Base-by-base conservation (phyloP, 2,888 invertebrate species). In the Epirrhoe tristata region DNA sequence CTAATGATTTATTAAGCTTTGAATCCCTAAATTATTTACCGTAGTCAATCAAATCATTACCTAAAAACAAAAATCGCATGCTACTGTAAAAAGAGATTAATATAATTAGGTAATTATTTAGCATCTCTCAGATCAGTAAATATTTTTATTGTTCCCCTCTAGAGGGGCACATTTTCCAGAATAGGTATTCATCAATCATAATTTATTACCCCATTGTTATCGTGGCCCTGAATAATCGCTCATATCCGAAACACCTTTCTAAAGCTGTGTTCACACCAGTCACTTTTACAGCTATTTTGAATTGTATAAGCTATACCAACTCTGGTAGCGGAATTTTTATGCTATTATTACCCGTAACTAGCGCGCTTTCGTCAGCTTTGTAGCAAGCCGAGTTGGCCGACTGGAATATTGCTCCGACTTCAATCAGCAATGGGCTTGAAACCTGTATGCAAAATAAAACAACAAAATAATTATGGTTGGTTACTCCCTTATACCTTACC, bases 111-210 rank as follows among this genome's bases (percentile, higher is more conserved):
- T 16, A 6, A 52, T 64, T 51, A 55, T 43, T 46, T 54, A 36
- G 32, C 54, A 6, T 58, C 12, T 54, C 17, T 8, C 34, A 54
- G 53, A 39, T 54, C 46, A 79, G 79, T 81, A 82, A 86, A 86
- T 84, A 85, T 82, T 82, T 80, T 85, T 86, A 85, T 86, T 88
- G 83, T 84, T 81, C 78, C 69, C 71, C 78, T 82, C 84, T 85
- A 83, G 85, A 83, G 84, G 84, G 81, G 79, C 79, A 76, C 79
- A 79, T 74, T 77, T 82, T 78, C 80, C 80, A 64, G 73, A 78
- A 80, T n/a, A n/a, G n/a, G n/a, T 77, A 78, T 84, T 87, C 91
- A 93, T 93, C 92, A 91, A 93, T 93, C 93, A 91, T 91, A 91
- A 93, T 93, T 91, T 91, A 91, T 91, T 89, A 91, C 88, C 81